Evolutionary conservation across 2,113 vertebrate genomes (phyloP).

Genomic region (Festucalex cinctus): DNA sequence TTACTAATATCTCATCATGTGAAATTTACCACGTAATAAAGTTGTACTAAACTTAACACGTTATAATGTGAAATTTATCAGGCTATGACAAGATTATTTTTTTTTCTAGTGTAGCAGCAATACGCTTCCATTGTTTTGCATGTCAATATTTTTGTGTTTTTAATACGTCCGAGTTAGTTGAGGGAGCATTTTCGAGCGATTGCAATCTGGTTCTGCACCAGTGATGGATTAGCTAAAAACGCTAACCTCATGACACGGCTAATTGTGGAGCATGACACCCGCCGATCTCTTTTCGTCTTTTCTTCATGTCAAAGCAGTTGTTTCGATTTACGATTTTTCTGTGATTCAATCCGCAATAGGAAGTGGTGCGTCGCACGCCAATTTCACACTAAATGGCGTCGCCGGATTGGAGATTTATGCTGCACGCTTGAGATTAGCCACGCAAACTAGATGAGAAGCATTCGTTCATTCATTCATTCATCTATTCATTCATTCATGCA

Average conservation of each 20-base stretch:
- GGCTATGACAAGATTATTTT: no score
- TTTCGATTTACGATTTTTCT: slow-evolving; percentile 47
- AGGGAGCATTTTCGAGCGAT: not conserved
- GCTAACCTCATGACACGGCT: slow-evolving; percentile 56
- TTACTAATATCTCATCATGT: no score
- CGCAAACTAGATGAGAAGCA: slow-evolving; percentile 14
- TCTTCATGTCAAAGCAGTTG: slow-evolving; percentile 34
- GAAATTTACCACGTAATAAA: no score
- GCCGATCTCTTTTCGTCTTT: slow-evolving; percentile 46
- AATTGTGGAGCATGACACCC: slow-evolving; percentile 48
- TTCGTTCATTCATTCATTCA: slow-evolving; percentile 28
- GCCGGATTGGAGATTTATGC: slow-evolving; percentile 23
- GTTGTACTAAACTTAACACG: no score
- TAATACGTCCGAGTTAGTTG: not conserved
- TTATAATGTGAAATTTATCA: no score
- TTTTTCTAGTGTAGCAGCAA: no score
- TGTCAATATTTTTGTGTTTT: not conserved
- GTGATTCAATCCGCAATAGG: not conserved
- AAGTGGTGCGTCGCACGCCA: slow-evolving; percentile 20
- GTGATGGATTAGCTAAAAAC: slow-evolving; percentile 50
- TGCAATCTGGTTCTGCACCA: slow-evolving; percentile 22
- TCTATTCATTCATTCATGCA: slow-evolving; percentile 22
- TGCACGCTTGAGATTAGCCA: not conserved
- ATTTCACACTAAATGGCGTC: slow-evolving; percentile 34
- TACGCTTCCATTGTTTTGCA: not conserved